phyloP scores from a whole-genome alignment of 2,113 vertebrate species.

The Rhegmatorhina hoffmannsi region DNA sequence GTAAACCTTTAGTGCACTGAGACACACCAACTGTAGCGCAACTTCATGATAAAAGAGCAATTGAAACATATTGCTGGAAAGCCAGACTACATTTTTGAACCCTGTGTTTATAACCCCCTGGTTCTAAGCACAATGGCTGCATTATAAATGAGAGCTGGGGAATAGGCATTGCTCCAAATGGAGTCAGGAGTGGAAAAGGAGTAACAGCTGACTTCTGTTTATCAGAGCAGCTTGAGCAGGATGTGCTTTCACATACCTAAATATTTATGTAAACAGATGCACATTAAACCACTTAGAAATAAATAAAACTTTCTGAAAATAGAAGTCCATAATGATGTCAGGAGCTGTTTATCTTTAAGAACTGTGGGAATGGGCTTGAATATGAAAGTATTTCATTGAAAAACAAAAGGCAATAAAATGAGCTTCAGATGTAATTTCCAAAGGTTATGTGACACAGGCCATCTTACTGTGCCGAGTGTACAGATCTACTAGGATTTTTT shows the following conservation, averaged over 20 bases:
- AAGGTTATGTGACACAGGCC: neutral
- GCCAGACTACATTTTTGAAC: slow-evolving; percentile 29
- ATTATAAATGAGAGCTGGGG: slow-evolving; percentile 25
- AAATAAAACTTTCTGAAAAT: slow-evolving; percentile 68
- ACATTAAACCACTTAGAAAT: slow-evolving; percentile 65
- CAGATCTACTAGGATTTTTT: neutral
- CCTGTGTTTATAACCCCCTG: slow-evolving; percentile 62
- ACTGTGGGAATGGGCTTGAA: slow-evolving; percentile 47
- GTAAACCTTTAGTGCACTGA: neutral
- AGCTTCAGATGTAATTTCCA: slow-evolving; percentile 36
- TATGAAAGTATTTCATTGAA: slow-evolving; percentile 56
- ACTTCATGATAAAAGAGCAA: slow-evolving; percentile 37
- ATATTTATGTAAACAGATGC: slow-evolving; percentile 70
- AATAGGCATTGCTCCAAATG: slow-evolving; percentile 17
- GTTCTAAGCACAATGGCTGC: slow-evolving; percentile 54
- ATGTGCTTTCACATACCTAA: slow-evolving; percentile 61
- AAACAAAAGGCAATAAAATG: neutral
- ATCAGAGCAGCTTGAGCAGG: slow-evolving; percentile 50
- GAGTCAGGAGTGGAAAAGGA: slow-evolving; percentile 36
- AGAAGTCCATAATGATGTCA: slow-evolving; percentile 62
- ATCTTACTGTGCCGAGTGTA: neutral
- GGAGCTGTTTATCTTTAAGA: slow-evolving; percentile 60
- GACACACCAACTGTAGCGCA: neutral
- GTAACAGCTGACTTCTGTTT: slow-evolving; percentile 64
- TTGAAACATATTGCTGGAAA: slow-evolving; percentile 56